Evolutionary conservation across 2,888 invertebrate species (phyloP), one percentile per base, ranked within the genome.

Genomic region (Patella caerulea): DNA sequence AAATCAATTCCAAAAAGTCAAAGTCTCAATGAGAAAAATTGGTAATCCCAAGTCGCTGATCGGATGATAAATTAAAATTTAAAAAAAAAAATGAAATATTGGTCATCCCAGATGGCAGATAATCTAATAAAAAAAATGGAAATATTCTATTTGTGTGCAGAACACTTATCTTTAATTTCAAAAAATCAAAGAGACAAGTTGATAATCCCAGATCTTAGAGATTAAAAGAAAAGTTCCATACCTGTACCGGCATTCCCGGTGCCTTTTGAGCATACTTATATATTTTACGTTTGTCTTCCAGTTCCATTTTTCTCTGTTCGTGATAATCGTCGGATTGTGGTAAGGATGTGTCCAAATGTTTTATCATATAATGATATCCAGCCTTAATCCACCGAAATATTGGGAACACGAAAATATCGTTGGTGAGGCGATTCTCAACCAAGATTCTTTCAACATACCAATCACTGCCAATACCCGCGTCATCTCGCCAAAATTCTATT

Each of bases 301-400:
- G 84, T 79, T 92, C 92, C 73, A 86, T 85, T 53, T 84, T 82
- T 55, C 93, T 83, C 79, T 91, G 90, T 29, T 92, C 91, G 0
- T 81, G 82, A 78, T 91, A 85, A 2, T 89, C 88, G 77, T 92
- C 92, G 65, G 88, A 81, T 83, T 92, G 91, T 0, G 93, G 93
- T 56, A 93, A 85, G 75, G 88, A 85, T 4, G 91, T 91, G 81
- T 92, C 92, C 81, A 89, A 89, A 82, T 91, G 90, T 45, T 87
- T 82, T 74, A 93, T 89, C 65, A 88, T 80, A 83, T 92, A 92
- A 54, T 88, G 87, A 45, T 80, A 84, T 73, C 90, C 85, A 11
- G 91, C 83, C 55, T 88, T 86, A 76, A 93, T 89, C 92, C 92
- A 93, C 53, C 92, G 87, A 80, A 91, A 88, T 15, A 93, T 87